These are phyloP conservation scores for Pseudanteris insignis DNA, from an alignment of 2,888 invertebrate species.

Conservation along the genomic window DNA sequence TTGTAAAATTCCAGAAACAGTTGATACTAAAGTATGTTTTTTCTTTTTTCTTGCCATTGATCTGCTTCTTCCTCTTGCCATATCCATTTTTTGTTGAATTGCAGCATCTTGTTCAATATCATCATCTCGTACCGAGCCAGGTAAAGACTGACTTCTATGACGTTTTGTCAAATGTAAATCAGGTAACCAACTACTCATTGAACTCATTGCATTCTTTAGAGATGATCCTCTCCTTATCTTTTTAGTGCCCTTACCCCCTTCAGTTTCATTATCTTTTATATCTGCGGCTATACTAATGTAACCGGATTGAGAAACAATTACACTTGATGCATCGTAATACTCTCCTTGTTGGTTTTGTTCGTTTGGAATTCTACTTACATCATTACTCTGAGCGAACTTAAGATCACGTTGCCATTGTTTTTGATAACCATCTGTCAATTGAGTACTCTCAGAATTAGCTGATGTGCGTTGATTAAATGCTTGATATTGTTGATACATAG, in stretches of 20 bases:
- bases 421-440: slow-evolving; percentile 57
- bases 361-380: slow-evolving; percentile 47
- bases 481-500: slow-evolving; percentile 61
- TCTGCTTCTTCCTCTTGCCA: slow-evolving; percentile 50
- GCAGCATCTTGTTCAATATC: slow-evolving; percentile 64
- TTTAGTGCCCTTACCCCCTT: slow-evolving; percentile 70
- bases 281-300: slow-evolving; percentile 80
- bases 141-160: slow-evolving; percentile 83
- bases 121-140: slow-evolving; percentile 74
- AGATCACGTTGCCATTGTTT: slow-evolving; percentile 61
- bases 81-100: slow-evolving; percentile 52
- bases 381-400: slow-evolving; percentile 56
- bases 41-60: slow-evolving; percentile 72
- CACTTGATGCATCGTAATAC: slow-evolving; percentile 69
- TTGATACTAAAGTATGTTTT: slow-evolving; percentile 82
- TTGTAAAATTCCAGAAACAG: slow-evolving; percentile 85
- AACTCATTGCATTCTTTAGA: slow-evolving; percentile 82
- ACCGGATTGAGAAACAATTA: slow-evolving; percentile 82
- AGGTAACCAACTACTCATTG: slow-evolving; percentile 82
- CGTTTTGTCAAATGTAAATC: slow-evolving; percentile 81
- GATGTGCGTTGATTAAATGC: slow-evolving; percentile 54
- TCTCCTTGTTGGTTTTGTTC: slow-evolving; percentile 59
- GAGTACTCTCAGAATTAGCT: slow-evolving; percentile 53
- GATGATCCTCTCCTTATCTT: slow-evolving; percentile 77
- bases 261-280: slow-evolving; percentile 70